These are phyloP conservation scores for Aproaerema taeniolella DNA, from an alignment of 2,888 invertebrate species.

Conservation along the genomic window DNA sequence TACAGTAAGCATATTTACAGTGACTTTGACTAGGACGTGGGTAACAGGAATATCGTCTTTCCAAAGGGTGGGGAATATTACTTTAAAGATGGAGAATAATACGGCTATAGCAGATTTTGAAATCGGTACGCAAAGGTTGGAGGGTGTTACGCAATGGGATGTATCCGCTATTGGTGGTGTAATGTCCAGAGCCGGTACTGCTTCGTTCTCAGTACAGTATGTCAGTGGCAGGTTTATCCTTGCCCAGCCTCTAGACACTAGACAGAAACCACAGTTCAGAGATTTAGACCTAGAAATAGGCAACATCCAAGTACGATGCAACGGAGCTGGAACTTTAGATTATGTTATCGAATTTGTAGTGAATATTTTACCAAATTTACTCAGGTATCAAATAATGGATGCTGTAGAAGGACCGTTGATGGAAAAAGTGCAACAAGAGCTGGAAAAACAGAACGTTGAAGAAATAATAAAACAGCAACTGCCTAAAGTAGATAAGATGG, in stretches of 20 bases:
- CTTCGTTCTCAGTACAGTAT: slow-evolving; percentile 88
- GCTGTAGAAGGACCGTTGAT: slow-evolving; percentile 88
- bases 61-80: slow-evolving; percentile 88
- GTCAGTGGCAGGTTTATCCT: slow-evolving; percentile 82
- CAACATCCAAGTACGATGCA: slow-evolving; percentile 88
- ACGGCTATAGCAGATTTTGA: slow-evolving; percentile 82
- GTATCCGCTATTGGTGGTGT: slow-evolving; percentile 82
- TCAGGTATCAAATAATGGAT: slow-evolving; percentile 92
- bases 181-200: slow-evolving; percentile 82
- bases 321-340: slow-evolving; percentile 92
- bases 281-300: slow-evolving; percentile 88
- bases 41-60: slow-evolving; percentile 88
- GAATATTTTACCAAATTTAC: slow-evolving; percentile 89
- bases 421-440: slow-evolving; percentile 83
- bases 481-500: slow-evolving; percentile 80
- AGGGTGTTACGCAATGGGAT: slow-evolving; percentile 89
- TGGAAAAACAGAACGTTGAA: slow-evolving; percentile 86
- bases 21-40: slow-evolving; percentile 86
- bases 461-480: slow-evolving; percentile 83
- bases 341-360: slow-evolving; percentile 88
- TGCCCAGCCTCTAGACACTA: slow-evolving; percentile 87
- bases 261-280: slow-evolving; percentile 83
- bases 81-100: slow-evolving; percentile 83
- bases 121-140: slow-evolving; percentile 87
- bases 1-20: slow-evolving; percentile 81